Evolutionary conservation across 1,140 invertebrate genomes (phyloP), one percentile per base, ranked within the genome.

Genomic region (Megalonaias nervosa): DNA sequence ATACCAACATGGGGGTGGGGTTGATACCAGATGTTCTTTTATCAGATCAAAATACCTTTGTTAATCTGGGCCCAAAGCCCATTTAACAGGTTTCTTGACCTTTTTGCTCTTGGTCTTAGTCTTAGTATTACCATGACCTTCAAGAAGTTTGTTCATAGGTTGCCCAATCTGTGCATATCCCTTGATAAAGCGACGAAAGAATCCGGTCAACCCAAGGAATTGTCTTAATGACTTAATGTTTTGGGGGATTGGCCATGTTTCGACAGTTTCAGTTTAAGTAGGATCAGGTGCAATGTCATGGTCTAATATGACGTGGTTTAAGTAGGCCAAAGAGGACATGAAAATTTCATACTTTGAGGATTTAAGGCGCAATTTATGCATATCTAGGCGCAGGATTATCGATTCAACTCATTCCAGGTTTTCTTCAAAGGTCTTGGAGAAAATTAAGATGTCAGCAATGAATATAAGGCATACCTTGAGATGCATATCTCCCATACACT

Each of bases 1-100:
- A 82, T 9, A 21, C 76, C 31, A 87, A 67, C 0, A 86, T 65
- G 31, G 14, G 64, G 17, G 13, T 66, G 13, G 64, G 64, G 13
- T 14, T 15, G 31, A 66, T 15, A 66, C 14, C 17, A 21, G 17
- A 66, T n/a, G n/a, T n/a, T n/a, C n/a, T n/a, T n/a, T n/a, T n/a
- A n/a, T n/a, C n/a, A n/a, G n/a, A n/a, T n/a, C 14, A 13, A 21
- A 21, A 21, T 14, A 13, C 64, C 31, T 66, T 15, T 21, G 64
- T 17, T 13, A 16, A 23, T 66, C 64, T 21, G 31, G 31, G 31
- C 64, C 64, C 64, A 17, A 66, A 13, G 64, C 17, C 21, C 64
- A 66, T 21, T 13, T 14, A 66, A 21, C 31, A 16, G 64, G 21
- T 21, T 66, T 66, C 59, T 60, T 14, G 14, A 15, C n/a, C n/a